Conservation (phyloP, 2,888 invertebrate genomes). For the Chymomyza fuscimana region DNA sequence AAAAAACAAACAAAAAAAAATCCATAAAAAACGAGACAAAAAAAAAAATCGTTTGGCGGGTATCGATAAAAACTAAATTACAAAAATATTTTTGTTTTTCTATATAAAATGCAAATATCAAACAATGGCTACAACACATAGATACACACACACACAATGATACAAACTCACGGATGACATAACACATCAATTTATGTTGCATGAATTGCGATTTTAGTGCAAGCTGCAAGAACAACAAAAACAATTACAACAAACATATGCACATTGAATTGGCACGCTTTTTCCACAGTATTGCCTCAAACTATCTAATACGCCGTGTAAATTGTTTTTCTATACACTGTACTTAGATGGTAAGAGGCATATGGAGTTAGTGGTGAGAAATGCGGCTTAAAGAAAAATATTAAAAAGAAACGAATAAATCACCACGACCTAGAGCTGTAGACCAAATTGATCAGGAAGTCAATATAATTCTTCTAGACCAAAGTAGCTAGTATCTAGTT, state of each 20-base stretch:
- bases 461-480: too few relatives aligned
- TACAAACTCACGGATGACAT: neutral
- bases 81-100: slow-evolving; percentile 33
- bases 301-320: slow-evolving; percentile 4
- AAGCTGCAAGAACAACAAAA: slow-evolving; percentile 13
- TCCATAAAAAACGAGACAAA: slow-evolving; percentile 11
- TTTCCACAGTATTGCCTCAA: neutral
- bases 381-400: too few relatives aligned
- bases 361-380: too few relatives aligned
- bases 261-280: neutral
- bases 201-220: slow-evolving; percentile 15
- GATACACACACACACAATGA: too few relatives aligned
- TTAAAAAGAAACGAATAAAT: too few relatives aligned
- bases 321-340: slow-evolving; percentile 1
- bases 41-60: slow-evolving; percentile 8
- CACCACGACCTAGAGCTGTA: too few relatives aligned
- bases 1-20: neutral
- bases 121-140: slow-evolving; percentile 43
- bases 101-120: slow-evolving; percentile 41
- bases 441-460: too few relatives aligned
- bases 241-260: slow-evolving; percentile 14
- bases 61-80: slow-evolving; percentile 64
- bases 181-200: slow-evolving; percentile 60
- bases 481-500: too few relatives aligned
- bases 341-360: too few relatives aligned